Evolutionary conservation across 2,113 vertebrate species (phyloP).

Genomic region (Eolophus roseicapilla): DNA sequence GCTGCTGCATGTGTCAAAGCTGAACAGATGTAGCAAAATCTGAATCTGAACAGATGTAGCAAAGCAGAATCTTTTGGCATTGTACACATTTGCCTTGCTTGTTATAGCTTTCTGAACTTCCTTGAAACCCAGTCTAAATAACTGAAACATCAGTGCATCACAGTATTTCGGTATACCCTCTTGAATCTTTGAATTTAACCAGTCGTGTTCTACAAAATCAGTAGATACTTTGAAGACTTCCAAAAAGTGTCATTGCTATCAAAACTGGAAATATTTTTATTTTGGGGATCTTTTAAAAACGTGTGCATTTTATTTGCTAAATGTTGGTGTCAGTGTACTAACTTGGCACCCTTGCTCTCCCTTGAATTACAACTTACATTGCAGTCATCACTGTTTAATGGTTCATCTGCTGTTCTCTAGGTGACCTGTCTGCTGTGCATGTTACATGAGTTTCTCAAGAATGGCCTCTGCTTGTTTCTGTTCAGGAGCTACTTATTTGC

Average conservation of each 20-base stretch:
- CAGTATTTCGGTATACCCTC: neutral
- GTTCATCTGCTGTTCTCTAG: neutral
- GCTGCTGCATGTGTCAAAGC: neutral
- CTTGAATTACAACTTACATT: neutral
- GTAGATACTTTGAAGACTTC: neutral
- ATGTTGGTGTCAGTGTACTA: neutral
- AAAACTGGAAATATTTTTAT: neutral
- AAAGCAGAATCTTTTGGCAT: neutral
- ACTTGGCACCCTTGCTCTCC: neutral
- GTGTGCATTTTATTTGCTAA: neutral
- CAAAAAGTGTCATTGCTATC: neutral
- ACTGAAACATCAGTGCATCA: neutral
- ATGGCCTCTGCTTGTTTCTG: neutral
- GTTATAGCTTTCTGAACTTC: neutral
- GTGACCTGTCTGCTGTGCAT: neutral
- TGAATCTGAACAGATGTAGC: neutral
- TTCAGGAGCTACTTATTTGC: neutral
- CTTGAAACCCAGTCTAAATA: neutral
- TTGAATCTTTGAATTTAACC: neutral
- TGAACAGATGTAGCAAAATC: neutral
- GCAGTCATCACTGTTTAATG: neutral
- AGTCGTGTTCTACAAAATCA: neutral
- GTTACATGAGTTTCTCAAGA: neutral
- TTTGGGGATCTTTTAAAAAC: neutral
- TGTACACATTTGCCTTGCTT: neutral